A percentile compares a stretch with the other conserved stretches of the same genome.
These are phyloP conservation scores for Glaucopsyche alexis DNA, from an alignment of 2,888 invertebrate genomes.

Conservation along the genomic window DNA sequence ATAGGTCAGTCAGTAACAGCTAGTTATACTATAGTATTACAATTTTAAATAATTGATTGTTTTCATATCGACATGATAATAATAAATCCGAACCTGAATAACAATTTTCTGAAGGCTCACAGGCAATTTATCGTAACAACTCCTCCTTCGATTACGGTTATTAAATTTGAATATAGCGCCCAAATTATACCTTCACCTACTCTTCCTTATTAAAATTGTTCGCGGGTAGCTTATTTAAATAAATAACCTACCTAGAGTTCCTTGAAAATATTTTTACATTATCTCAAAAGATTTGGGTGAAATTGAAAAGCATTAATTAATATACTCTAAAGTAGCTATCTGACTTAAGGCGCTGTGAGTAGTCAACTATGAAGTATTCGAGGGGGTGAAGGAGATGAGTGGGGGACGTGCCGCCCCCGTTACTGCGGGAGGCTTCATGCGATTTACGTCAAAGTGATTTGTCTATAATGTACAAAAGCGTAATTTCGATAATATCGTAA, in stretches of 20 bases:
- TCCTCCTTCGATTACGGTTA: constrained; percentile 33
- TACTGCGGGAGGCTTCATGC: no score
- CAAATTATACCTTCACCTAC: constrained; percentile 32
- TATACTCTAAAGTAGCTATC: not conserved
- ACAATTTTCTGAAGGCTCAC: not conserved
- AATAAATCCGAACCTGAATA: not conserved
- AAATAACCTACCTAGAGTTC: not conserved
- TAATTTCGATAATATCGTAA: no score
- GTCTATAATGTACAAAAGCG: no score
- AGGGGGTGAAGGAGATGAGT: no score
- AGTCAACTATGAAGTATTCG: no score
- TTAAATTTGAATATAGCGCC: constrained; percentile 37
- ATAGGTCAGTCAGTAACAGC: no score
- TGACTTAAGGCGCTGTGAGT: no score
- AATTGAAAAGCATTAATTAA: constrained; percentile 7
- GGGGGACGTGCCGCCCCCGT: no score
- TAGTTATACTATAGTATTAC: no score
- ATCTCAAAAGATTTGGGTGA: not conserved
- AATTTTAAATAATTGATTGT: not conserved
- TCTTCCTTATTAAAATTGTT: constrained; percentile 35
- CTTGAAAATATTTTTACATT: not conserved
- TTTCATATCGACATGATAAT: not conserved
- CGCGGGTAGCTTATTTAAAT: constrained; percentile 16
- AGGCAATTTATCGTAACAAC: constrained; percentile 34
- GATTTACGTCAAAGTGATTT: no score